These are phyloP conservation scores for Bettongia penicillata DNA, from an alignment of 2,113 vertebrate genomes.

Conservation along the genomic window DNA sequence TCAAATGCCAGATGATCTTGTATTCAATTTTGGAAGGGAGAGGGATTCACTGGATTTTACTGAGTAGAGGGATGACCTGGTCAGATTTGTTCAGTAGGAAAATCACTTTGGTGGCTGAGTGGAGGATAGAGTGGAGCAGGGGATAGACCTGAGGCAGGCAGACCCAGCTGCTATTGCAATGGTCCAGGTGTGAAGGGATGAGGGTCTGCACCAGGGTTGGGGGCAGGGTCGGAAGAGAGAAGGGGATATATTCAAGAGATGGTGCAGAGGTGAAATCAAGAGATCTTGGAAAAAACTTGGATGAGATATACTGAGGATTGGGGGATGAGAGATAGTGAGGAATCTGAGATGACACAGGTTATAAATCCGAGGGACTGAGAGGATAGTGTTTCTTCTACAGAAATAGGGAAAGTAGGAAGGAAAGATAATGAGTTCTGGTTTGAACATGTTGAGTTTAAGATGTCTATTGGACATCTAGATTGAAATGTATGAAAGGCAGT, in stretches of 20 bases:
- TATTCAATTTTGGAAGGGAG: not conserved
- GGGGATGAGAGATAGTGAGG: not conserved
- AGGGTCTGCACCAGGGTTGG: not conserved
- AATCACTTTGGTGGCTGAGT: not conserved
- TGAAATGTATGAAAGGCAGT: not conserved
- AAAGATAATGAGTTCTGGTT: not conserved
- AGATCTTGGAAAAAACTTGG: not conserved
- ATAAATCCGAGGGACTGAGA: not conserved
- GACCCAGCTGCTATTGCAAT: not conserved
- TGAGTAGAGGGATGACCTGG: not conserved
- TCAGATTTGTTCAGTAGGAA: not conserved
- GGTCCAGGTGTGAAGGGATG: not conserved
- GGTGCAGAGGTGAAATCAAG: not conserved
- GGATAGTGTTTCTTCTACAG: not conserved
- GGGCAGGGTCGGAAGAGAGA: not conserved
- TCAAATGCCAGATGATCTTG: not conserved
- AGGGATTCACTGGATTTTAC: not conserved
- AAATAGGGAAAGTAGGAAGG: not conserved
- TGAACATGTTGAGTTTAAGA: not conserved
- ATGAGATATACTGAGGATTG: too few species aligned
- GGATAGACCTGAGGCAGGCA: not conserved
- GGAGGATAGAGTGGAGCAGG: not conserved
- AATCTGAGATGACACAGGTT: not conserved
- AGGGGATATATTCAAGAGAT: not conserved
- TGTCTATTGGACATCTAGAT: not conserved